Base-by-base conservation (phyloP, 1,140 invertebrate species). In the Zaprionus camerounensis region DNA sequence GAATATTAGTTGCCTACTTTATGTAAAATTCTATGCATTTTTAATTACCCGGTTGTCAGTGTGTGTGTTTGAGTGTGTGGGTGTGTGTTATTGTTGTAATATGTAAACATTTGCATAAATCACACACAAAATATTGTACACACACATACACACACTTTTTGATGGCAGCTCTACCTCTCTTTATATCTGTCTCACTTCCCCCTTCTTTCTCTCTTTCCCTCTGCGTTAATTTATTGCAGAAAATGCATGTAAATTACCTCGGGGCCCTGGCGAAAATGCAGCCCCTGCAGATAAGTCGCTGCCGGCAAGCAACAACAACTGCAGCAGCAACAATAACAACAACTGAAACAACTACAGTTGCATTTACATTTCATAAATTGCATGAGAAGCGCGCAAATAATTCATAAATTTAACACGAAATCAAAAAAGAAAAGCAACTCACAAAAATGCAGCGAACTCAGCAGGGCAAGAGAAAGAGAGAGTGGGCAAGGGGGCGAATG, bases 281-380 rank as follows among this genome's bases (percentile, higher is more conserved):
- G 49, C 41, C 65, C 77, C 77, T 55, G 69, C 62, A 80, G 81
- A 83, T 83, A 83, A 83, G 81, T 80, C 77, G 77, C 34, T 62
- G 31, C 62, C 73, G 59, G 55, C 80, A 49, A 71, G 67, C 67
- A 71, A 3, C 41, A 46, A 17, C 41, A 17, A 7, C n/a, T 65
- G 71, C 71, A 68, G 63, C 62, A 51, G 44, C 61, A 53, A 57
- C 71, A 57, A 61, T 67, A 69, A 26, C 63, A 61, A 38, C 49
- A 41, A 34, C 55, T 34, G 28, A 26, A 31, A 26, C 24, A n/a
- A 13, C 55, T 2, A 15, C 7, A n/a, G 46, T 26, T 41, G 13
- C 63, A 79, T 81, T 85, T 85, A 73, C 76, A 85, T 78, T 85
- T 81, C 77, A 86, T 85, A 86, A 86, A 86, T 86, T 81, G 76